Conservation (phyloP, 2,113 vertebrate species). For the Platichthys stellatus region DNA sequence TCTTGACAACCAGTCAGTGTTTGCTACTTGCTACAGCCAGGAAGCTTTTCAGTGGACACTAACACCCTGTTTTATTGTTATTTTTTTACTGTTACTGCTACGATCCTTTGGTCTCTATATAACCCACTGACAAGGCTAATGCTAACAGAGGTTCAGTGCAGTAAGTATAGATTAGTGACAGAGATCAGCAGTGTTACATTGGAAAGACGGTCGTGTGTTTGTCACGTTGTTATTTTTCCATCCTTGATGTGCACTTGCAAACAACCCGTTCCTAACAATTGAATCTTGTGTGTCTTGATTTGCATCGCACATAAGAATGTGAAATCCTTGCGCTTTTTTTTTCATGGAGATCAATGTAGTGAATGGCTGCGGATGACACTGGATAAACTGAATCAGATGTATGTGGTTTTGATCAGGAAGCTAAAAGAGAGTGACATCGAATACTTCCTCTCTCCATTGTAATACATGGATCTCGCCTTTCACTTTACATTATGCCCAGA, state of each 20-base stretch:
- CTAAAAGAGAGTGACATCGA: constrained; percentile 50
- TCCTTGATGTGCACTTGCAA: constrained; percentile 38
- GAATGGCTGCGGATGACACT: constrained; percentile 46
- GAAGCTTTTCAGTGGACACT: constrained; percentile 1
- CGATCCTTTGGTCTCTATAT: constrained; percentile 12
- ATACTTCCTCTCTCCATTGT: constrained; percentile 60
- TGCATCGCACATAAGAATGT: constrained; percentile 29
- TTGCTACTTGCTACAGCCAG: background rate
- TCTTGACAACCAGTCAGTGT: background rate
- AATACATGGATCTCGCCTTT: constrained; percentile 44
- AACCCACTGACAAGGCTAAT: constrained; percentile 12
- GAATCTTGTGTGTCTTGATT: constrained; percentile 40
- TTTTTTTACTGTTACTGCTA: background rate
- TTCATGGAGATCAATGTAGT: constrained; percentile 46
- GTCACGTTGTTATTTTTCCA: constrained; percentile 19
- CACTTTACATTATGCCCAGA: constrained; percentile 47
- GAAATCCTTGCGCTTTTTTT: constrained; percentile 18
- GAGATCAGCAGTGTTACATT: constrained; percentile 17
- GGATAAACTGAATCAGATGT: constrained; percentile 67
- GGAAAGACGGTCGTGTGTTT: constrained; percentile 21
- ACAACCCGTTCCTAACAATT: constrained; percentile 35
- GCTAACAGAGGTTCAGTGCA: background rate
- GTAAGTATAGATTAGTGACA: constrained; percentile 13
- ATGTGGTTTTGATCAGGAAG: constrained; percentile 63
- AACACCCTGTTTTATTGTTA: background rate